These are phyloP conservation scores for Galerucella pusilla DNA, from an alignment of 2,888 invertebrate species.

Conservation along the genomic window DNA sequence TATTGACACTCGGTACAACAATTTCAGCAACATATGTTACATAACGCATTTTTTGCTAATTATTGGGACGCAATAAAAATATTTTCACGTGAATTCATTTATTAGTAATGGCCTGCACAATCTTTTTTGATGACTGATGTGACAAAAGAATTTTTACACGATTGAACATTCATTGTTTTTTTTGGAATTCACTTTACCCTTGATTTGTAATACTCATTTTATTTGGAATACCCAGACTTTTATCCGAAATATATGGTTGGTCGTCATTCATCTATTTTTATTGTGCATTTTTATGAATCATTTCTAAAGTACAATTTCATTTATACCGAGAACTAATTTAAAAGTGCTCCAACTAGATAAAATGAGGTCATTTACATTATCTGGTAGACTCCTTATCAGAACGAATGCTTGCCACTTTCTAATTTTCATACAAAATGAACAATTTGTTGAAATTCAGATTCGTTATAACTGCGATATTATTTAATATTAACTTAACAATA, in stretches of 20 bases:
- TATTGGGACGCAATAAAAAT: background rate
- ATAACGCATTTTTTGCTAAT: background rate
- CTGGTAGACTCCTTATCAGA: background rate
- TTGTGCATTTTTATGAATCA: background rate
- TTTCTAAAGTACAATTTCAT: background rate
- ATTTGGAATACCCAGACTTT: no score
- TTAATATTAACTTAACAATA: background rate
- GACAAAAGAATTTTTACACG: no score
- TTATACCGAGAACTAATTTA: background rate
- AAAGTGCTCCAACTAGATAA: background rate
- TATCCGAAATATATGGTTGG: no score
- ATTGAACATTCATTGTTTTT: no score
- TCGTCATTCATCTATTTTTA: no score
- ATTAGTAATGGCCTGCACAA: no score
- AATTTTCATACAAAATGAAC: background rate
- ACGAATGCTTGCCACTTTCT: background rate
- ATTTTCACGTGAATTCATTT: no score
- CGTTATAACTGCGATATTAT: background rate
- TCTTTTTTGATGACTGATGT: no score
- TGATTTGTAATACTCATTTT: no score
- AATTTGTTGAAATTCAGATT: background rate
- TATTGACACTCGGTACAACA: background rate
- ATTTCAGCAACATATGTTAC: background rate
- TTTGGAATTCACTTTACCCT: no score
- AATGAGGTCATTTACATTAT: constrained; percentile 9